Conservation (phyloP, 2,113 vertebrate genomes). For the Octodon degus region DNA sequence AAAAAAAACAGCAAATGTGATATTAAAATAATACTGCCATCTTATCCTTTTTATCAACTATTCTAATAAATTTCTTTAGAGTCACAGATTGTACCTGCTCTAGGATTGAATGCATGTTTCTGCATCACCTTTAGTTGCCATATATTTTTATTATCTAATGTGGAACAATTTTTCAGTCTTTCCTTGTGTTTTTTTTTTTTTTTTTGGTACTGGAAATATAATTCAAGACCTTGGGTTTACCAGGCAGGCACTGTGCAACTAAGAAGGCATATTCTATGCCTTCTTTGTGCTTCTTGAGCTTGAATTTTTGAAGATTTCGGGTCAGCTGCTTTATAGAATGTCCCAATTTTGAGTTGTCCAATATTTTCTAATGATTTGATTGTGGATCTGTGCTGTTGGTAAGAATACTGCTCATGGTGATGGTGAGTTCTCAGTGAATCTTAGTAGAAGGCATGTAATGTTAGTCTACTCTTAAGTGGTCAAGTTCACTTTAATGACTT, state of each 20-base stretch:
- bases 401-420: constrained; percentile 35
- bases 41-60: constrained; percentile 57
- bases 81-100: constrained; percentile 44
- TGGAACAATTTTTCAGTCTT: constrained; percentile 41
- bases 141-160: constrained; percentile 65
- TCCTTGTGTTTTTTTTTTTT: neutral
- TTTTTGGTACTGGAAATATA: too few relatives aligned
- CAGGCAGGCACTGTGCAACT: too few relatives aligned
- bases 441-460: constrained; percentile 56
- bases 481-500: constrained; percentile 37
- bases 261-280: too few relatives aligned
- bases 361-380: constrained; percentile 71
- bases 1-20: constrained; percentile 55
- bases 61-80: constrained; percentile 33
- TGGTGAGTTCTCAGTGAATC: constrained; percentile 51
- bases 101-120: constrained; percentile 41
- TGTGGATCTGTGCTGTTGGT: constrained; percentile 65
- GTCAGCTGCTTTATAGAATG: constrained; percentile 59
- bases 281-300: constrained; percentile 67
- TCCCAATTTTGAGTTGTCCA: constrained; percentile 66
- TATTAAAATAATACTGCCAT: constrained; percentile 59
- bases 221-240: too few relatives aligned
- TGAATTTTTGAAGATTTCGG: constrained; percentile 63
- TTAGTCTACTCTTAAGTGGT: constrained; percentile 37
- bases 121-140: constrained; percentile 57